Base-by-base conservation (phyloP, 2,797 vertebrate species). In the Crax fasciolata region DNA sequence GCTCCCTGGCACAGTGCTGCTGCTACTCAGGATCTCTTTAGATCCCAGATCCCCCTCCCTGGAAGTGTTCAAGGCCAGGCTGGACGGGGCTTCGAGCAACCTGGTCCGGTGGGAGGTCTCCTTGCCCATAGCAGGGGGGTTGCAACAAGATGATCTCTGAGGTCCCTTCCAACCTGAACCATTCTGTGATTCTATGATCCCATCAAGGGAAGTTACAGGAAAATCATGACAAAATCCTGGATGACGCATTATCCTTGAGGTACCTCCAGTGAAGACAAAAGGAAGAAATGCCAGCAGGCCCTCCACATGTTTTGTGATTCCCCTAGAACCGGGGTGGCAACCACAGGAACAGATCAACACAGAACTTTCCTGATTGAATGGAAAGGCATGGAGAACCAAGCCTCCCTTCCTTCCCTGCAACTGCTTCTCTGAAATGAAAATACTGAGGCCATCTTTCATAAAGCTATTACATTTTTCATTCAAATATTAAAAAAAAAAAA, bases 301-400 rank as follows among this genome's bases (percentile, higher is more conserved):
- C 17, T 2, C 28, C 5, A 7, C 28, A 2, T 21, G 16, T 44
- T 61, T 35, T 18, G 19, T 5, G 51, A 16, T 17, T 25, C 43
- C 49, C 51, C 68, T 24, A 6, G 13, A 61, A 32, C 5, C 0
- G 1, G 23, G 23, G 30, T 39, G 61, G 65, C 5, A 28, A 8
- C 30, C 49, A 6, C 3, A 46, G 0, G 1, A 66, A 7, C 38
- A 48, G 46, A 3, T 10, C 28, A 16, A 62, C 32, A 8, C 12
- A 30, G 44, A 35, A 41, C n/a, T 12, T 24, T 38, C 23, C 52
- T 13, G 55, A 32, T 57, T 27, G 4, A 49, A 52, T 2, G 0
- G 17, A 39, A 55, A 51, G 25, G 14, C 75, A 48, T 51, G n/a
- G 49, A 25, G 23, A 52, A 32, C 1, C 15, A 9, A 5, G 44